Evolutionary conservation across 2,888 invertebrate genomes (phyloP).

Genomic region (Cacoxenus indagator): DNA sequence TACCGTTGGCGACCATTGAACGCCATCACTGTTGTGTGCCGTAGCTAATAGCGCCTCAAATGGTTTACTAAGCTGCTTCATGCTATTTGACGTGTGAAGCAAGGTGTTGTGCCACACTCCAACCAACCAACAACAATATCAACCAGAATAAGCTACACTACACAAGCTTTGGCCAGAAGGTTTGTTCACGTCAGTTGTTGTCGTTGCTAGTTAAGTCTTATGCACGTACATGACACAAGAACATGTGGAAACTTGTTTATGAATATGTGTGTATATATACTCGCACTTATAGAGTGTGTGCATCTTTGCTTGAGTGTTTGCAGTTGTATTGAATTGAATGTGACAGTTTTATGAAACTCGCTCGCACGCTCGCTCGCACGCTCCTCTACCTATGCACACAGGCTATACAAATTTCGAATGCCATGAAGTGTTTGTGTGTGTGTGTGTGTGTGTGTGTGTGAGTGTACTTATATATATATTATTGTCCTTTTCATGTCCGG

Average conservation of each 20-base stretch:
- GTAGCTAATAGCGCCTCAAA: slow-evolving; percentile 3
- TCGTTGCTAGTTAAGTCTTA: not conserved
- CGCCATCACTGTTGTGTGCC: not conserved
- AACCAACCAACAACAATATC: slow-evolving; percentile 7
- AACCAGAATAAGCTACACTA: not conserved
- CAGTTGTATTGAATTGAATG: slow-evolving; percentile 21
- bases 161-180: not conserved
- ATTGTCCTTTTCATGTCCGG: not conserved
- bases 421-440: no score
- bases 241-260: not conserved
- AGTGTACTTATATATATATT: not conserved
- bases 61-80: not conserved
- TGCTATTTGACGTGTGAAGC: not conserved
- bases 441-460: not conserved
- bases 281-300: not conserved
- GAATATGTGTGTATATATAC: not conserved
- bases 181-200: not conserved
- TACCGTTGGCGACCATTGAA: no score
- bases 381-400: not conserved
- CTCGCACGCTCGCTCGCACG: not conserved
- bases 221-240: not conserved
- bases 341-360: slow-evolving; percentile 17
- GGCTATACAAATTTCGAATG: no score
- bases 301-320: slow-evolving; percentile 21
- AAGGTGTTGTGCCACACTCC: not conserved